A percentile compares a stretch with the other conserved stretches of the same genome.
These are phyloP conservation scores for Oriolus oriolus DNA, from an alignment of 2,113 vertebrate genomes.

Conservation along the genomic window DNA sequence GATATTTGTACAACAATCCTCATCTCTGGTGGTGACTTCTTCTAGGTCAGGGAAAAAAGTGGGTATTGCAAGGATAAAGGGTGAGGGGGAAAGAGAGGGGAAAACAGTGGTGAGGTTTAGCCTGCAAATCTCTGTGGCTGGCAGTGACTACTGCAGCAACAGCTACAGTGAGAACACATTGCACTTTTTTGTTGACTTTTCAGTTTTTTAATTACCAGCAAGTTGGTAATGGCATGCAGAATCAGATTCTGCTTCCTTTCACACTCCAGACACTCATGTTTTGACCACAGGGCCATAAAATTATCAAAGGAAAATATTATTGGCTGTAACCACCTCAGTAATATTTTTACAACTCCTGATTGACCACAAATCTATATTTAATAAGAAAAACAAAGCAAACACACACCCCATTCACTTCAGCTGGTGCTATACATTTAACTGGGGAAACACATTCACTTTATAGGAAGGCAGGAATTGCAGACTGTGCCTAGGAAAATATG, in stretches of 20 bases:
- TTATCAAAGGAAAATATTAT: conserved; percentile 63
- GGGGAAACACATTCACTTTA: conserved; percentile 1
- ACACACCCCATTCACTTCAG: conserved; percentile 49
- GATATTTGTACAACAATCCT: neutral
- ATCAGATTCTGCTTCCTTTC: conserved; percentile 61
- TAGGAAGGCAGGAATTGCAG: neutral
- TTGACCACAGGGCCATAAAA: conserved; percentile 60
- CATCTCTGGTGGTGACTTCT: neutral
- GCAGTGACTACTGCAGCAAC: neutral
- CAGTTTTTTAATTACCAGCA: conserved; percentile 47
- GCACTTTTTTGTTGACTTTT: conserved; percentile 60
- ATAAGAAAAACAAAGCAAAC: conserved; percentile 63
- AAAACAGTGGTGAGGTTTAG: neutral
- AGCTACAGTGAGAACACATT: conserved; percentile 14
- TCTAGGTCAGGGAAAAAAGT: neutral
- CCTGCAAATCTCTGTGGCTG: neutral
- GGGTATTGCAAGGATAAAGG: neutral
- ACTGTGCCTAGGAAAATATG: conserved; percentile 18
- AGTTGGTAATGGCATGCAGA: conserved; percentile 55
- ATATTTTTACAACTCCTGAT: conserved; percentile 63
- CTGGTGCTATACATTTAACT: neutral
- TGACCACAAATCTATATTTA: conserved; percentile 66
- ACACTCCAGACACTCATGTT: conserved; percentile 54
- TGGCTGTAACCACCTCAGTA: conserved; percentile 55
- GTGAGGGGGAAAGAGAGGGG: neutral